Base-by-base conservation (phyloP, 2,888 invertebrate species). In the Chesias legatella region DNA sequence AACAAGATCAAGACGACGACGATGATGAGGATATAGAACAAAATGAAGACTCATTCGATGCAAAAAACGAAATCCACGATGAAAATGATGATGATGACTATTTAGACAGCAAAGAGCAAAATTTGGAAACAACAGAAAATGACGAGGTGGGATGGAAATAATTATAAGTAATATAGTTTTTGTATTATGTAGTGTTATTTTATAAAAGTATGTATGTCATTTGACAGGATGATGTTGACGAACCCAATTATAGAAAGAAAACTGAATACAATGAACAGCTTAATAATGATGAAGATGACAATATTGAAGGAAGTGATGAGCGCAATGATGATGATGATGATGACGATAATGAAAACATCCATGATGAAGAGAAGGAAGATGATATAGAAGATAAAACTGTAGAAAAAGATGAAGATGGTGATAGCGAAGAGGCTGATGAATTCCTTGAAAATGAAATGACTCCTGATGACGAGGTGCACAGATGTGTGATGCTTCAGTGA, bases 391-490 rank as follows among this genome's bases (percentile, higher is more conserved):
- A 17, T 5, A 17, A 17, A 17, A 17, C 13, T 5, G 2, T 5
- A 17, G 13, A 17, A 17, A 17, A 3, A 11, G 35, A 35, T 10
- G 34, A 45, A 10, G 35, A 45, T 17, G 25, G 32, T 23, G 21
- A 17, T 22, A 6, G 7, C 9, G 22, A 64, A 71, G 79, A 51
- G 40, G 39, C 33, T 10, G 43, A 58, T 9, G 61, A 72, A 10
- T 51, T 26, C 21, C 17, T 24, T 11, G 26, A 47, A 35, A 65
- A 67, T 44, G 58, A 61, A 31, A 55, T 10, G 9, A 23, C 29
- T 22, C 7, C 22, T 22, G 22, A 3, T 40, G n/a, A 33, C 43
- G 74, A 79, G 76, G 79, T 79, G 68, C 73, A 63, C 51, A 64
- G 38, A 43, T 40, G 48, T 57, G 67, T 69, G 65, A 62, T 60